A percentile compares a stretch with the other conserved stretches of the same genome.
Evolutionary conservation across 2,113 vertebrate species (phyloP).

Genomic region (Nyctibius bracteatus): DNA sequence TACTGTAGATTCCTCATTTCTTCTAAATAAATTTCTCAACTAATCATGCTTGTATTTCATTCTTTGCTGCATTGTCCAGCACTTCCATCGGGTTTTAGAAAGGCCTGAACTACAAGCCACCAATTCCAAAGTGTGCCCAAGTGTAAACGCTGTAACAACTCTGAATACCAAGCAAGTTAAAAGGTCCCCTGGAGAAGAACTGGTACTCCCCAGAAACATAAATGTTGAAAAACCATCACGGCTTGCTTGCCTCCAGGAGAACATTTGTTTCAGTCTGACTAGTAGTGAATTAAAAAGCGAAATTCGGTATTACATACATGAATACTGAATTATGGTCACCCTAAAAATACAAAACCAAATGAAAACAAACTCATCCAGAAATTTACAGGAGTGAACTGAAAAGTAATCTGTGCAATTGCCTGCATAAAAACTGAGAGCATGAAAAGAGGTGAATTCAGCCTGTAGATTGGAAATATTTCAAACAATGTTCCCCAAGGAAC

Average conservation of each 20-base stretch:
- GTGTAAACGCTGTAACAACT: background rate
- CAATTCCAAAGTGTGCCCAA: background rate
- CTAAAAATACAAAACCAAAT: background rate
- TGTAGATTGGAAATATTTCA: background rate
- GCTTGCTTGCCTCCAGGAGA: background rate
- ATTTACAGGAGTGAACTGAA: background rate
- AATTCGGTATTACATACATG: background rate
- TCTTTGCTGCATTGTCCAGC: background rate
- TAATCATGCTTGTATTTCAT: background rate
- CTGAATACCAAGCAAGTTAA: slow-evolving; percentile 15
- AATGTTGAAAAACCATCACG: slow-evolving; percentile 24
- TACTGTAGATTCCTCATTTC: background rate
- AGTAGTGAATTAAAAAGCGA: background rate
- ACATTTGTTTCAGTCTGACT: background rate
- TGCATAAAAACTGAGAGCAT: background rate
- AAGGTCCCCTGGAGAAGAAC: slow-evolving; percentile 6
- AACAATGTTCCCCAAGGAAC: background rate
- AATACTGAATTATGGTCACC: background rate
- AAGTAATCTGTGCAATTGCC: background rate
- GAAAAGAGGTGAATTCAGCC: background rate
- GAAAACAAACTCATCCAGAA: background rate
- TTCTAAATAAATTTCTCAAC: background rate
- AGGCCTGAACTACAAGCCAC: background rate
- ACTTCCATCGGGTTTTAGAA: background rate
- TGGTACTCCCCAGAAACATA: background rate